Evolutionary conservation across 2,888 invertebrate species (phyloP).

Genomic region (Ctenicera cuprea): DNA sequence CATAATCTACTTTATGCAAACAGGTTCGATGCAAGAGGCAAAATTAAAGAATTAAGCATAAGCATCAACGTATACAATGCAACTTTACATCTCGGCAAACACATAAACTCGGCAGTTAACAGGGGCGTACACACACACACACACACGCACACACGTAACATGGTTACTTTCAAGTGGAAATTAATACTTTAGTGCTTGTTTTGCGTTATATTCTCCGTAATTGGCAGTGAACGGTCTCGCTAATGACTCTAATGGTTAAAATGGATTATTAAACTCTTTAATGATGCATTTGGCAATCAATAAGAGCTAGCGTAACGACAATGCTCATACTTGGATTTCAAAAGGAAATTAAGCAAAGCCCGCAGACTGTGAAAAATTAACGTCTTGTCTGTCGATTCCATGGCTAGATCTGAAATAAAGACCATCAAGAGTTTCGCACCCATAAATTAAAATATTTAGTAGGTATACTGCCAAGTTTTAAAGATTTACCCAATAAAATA

Average conservation of each 20-base stretch:
- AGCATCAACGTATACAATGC: constrained; percentile 13
- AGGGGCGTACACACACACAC: no score
- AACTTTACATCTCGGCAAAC: constrained; percentile 9
- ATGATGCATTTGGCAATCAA: constrained; percentile 38
- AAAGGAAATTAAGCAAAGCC: constrained; percentile 16
- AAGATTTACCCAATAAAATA: no score
- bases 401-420: no score
- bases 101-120: constrained; percentile 23
- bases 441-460: no score
- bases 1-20: constrained; percentile 62
- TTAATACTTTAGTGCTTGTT: constrained; percentile 29
- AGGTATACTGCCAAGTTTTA: no score
- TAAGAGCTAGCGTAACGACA: constrained; percentile 26
- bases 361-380: constrained; percentile 8
- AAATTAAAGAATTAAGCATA: constrained; percentile 21
- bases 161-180: constrained; percentile 20
- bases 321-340: not conserved
- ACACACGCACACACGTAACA: not conserved
- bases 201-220: constrained; percentile 26
- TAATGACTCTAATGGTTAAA: constrained; percentile 40
- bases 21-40: constrained; percentile 53
- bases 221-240: constrained; percentile 25
- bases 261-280: constrained; percentile 46
- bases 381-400: not conserved
- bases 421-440: no score